Conservation (phyloP, 2,113 vertebrate species). For the Pongo abelii region DNA sequence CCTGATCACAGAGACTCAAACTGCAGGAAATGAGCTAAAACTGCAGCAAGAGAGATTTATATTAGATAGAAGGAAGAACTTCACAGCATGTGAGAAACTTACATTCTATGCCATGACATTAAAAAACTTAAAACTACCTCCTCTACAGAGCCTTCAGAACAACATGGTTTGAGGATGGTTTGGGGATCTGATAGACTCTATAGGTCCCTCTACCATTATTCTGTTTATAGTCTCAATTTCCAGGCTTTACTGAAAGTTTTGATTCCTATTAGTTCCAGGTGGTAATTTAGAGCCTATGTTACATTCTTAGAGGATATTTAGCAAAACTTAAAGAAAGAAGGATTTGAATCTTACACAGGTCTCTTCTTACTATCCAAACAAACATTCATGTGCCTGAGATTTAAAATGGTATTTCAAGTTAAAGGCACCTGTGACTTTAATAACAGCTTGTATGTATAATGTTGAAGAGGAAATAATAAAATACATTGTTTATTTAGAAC, state of each 20-base stretch:
- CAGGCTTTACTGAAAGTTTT: background rate
- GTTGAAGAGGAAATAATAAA: conserved; percentile 6
- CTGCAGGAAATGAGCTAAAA: background rate
- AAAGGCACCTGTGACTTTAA: background rate
- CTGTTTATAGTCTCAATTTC: background rate
- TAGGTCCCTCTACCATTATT: background rate
- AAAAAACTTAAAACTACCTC: background rate
- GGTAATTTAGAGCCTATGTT: background rate
- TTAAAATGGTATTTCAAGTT: background rate
- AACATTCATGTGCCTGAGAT: background rate
- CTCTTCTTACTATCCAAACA: background rate
- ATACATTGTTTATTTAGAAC: background rate
- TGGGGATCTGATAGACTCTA: background rate
- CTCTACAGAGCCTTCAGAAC: background rate
- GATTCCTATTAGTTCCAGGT: background rate
- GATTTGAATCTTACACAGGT: background rate
- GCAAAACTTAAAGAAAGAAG: background rate
- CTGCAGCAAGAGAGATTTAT: background rate
- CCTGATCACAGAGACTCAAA: background rate
- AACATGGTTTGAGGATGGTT: background rate
- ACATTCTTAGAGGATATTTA: background rate
- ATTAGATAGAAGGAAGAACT: background rate
- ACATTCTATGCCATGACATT: background rate
- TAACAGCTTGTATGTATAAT: background rate
- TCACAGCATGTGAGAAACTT: background rate